Evolutionary conservation across 2,113 vertebrate genomes (phyloP), one percentile per base, ranked within the genome.

Genomic region (Columba livia): DNA sequence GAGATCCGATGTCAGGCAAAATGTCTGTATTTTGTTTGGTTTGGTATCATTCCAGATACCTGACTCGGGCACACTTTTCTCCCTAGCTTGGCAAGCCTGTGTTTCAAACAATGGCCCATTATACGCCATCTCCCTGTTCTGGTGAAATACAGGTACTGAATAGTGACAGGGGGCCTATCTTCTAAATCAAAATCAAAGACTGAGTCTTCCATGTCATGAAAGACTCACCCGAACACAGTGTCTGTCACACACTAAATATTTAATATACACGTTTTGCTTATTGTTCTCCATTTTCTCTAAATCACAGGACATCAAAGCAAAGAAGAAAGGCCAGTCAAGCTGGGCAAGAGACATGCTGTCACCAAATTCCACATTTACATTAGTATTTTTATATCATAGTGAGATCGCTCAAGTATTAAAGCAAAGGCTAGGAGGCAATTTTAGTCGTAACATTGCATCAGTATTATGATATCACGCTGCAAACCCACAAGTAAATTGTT

Each of bases 401-500:
- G 28, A 87, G 65, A 71, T 3, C 34, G 25, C 44, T 61, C 70
- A 92, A 72, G 32, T 51, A 40, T n/a, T 50, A 82, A 94, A 83
- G 94, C 73, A 92, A 87, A 92, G 32, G 50, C 85, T 79, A 94
- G 61, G 69, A 95, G 87, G 64, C 58, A 96, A 79, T 67, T 97
- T 92, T 62, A 89, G 83, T 89, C 80, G 73, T 31, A 53, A 72
- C 85, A 95, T 50, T 32, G 60, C 34, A 93, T 79, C 79, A 79
- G 60, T 48, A 96, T 91, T 85, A 95, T 21, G 72, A 61, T 72
- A 89, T 70, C 79, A 95, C 94, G 94, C 91, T 26, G 82, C 88
- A 98, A 96, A 96, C 42, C 83, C 74, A 95, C 75, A 92, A 79
- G 91, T 88, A 96, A 93, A 96, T 56, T 62, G 81, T 97, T 96